phyloP scores from a whole-genome alignment of 1,140 invertebrate species.

The Aethina tumida region DNA sequence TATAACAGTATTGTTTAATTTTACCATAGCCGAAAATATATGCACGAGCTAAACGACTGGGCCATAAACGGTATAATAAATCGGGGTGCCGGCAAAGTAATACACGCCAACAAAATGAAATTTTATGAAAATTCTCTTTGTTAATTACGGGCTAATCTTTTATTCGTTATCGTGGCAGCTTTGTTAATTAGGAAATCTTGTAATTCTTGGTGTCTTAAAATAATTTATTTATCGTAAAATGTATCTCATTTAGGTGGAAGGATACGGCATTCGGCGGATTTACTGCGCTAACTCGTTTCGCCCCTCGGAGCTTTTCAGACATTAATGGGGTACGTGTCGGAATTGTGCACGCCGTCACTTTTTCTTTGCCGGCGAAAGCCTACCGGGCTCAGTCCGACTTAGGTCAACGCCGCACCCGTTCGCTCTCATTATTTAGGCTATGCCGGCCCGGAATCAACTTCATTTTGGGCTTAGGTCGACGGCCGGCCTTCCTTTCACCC shows the following conservation, averaged over 20 bases:
- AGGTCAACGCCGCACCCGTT: slow-evolving; percentile 12
- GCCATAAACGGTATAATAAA: no score
- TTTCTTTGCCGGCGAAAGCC: slow-evolving; percentile 19
- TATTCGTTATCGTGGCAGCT: slow-evolving; percentile 6
- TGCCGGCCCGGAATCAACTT: no score
- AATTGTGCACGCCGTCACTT: slow-evolving; percentile 22
- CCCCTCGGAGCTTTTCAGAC: slow-evolving; percentile 15
- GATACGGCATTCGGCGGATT: slow-evolving; percentile 20
- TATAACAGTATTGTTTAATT: no score
- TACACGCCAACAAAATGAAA: slow-evolving; percentile 1
- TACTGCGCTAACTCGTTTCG: slow-evolving; percentile 20
- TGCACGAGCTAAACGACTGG: no score
- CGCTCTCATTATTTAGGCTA: slow-evolving; percentile 8
- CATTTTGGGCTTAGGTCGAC: no score
- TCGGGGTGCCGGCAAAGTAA: no score
- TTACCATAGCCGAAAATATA: no score
- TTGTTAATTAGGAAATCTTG: slow-evolving; percentile 19
- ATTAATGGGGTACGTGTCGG: slow-evolving; percentile 27
- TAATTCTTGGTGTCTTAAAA: slow-evolving; percentile 15
- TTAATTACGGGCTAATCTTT: slow-evolving; percentile 5
- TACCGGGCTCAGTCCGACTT: slow-evolving; percentile 10
- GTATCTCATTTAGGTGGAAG: slow-evolving; percentile 13
- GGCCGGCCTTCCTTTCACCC: slow-evolving; percentile 2
- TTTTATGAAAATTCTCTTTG: background rate
- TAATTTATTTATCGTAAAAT: slow-evolving; percentile 21